A percentile compares a stretch with the other conserved stretches of the same genome.
Conservation (phyloP, 1,140 invertebrate species). For the Ceratosolen fusciceps region DNA sequence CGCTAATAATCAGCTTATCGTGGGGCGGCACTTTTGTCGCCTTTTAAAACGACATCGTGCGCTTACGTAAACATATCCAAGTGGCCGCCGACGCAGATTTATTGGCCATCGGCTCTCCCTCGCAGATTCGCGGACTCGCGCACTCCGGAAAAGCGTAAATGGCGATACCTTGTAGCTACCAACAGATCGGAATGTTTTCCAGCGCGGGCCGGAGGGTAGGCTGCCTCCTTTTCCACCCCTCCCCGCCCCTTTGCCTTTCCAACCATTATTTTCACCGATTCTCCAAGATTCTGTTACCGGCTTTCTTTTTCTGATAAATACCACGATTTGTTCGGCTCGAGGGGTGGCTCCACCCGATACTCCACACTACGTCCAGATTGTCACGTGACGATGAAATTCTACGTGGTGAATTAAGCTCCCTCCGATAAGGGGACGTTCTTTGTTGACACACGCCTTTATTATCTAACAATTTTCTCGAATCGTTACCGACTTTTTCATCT, state of each 20-base stretch:
- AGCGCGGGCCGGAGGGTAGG: background rate
- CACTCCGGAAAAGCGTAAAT: slow-evolving; percentile 47
- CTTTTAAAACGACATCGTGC: slow-evolving; percentile 48
- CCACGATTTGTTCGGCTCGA: background rate
- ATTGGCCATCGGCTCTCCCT: slow-evolving; percentile 23
- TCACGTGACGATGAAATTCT: background rate
- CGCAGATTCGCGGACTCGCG: background rate
- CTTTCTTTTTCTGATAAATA: background rate
- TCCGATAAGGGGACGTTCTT: background rate
- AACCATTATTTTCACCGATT: slow-evolving; percentile 35
- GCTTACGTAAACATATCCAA: slow-evolving; percentile 33
- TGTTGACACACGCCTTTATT: too few species aligned
- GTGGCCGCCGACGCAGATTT: slow-evolving; percentile 43
- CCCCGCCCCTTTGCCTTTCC: background rate
- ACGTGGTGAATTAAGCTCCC: background rate
- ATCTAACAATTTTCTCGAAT: background rate
- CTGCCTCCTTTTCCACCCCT: background rate
- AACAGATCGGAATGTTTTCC: background rate
- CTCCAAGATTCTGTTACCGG: too few species aligned
- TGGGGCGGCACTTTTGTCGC: slow-evolving; percentile 43
- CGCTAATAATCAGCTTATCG: slow-evolving; percentile 34
- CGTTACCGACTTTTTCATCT: background rate
- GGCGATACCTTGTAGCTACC: slow-evolving; percentile 16
- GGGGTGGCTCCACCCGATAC: background rate
- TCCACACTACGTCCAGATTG: background rate